Conservation (phyloP, 2,888 invertebrate genomes). For the Chelonus formosanus region DNA sequence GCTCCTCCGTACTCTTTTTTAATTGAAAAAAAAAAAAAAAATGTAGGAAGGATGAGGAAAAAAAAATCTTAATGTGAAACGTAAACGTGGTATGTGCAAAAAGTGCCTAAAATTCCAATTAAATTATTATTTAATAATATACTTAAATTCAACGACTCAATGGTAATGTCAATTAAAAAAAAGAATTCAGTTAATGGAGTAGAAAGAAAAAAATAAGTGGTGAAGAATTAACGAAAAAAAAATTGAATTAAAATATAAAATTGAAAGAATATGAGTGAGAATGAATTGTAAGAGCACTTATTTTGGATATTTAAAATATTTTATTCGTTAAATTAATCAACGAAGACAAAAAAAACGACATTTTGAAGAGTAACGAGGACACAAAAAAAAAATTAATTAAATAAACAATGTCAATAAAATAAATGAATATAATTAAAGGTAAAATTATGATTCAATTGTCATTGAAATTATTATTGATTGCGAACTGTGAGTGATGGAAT, state of each 20-base stretch:
- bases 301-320: too few species aligned
- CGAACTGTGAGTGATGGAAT: conserved; percentile 35
- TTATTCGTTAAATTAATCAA: too few species aligned
- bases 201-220: too few species aligned
- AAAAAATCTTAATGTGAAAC: not conserved
- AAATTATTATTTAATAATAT: conserved; percentile 1
- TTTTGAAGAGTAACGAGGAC: too few species aligned
- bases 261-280: too few species aligned
- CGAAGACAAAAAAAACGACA: too few species aligned
- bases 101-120: not conserved
- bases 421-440: conserved; percentile 12
- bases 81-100: conserved; percentile 2
- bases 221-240: conserved; percentile 6
- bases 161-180: conserved; percentile 12
- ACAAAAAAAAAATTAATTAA: too few species aligned
- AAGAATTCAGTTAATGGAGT: too few species aligned
- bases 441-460: conserved; percentile 35
- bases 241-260: too few species aligned
- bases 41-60: conserved; percentile 12
- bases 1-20: not conserved
- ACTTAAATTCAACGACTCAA: conserved; percentile 4
- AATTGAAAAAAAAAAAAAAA: conserved; percentile 30
- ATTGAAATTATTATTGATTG: conserved; percentile 45
- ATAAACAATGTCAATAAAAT: not conserved
- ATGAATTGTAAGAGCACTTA: too few species aligned